phyloP scores from a whole-genome alignment of 1,140 invertebrate genomes.

The Antheraea mylitta region DNA sequence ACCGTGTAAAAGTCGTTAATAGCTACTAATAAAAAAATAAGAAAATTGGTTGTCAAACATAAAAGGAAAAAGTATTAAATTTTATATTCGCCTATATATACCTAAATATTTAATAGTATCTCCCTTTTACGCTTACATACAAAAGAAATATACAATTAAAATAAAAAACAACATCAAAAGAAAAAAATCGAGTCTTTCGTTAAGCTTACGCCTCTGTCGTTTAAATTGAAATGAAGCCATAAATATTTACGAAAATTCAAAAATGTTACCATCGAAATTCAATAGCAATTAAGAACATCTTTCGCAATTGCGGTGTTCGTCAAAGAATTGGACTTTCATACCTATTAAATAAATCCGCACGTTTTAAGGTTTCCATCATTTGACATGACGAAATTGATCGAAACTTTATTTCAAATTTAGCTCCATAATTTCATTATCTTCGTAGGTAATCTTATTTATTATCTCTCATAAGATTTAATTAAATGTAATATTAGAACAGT shows the following conservation, averaged over 20 bases:
- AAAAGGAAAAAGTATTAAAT: too few relatives aligned
- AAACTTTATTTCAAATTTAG: background rate
- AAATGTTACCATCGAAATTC: slow-evolving; percentile 6
- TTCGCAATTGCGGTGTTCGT: background rate
- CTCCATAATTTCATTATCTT: background rate
- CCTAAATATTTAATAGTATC: too few relatives aligned
- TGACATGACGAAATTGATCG: background rate
- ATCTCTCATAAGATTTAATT: background rate
- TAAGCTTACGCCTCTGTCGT: background rate
- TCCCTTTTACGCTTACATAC: too few relatives aligned
- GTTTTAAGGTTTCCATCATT: background rate
- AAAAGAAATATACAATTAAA: too few relatives aligned
- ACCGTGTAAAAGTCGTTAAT: too few relatives aligned
- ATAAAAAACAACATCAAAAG: too few relatives aligned
- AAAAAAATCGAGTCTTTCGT: background rate
- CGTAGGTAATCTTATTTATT: background rate
- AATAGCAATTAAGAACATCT: slow-evolving; percentile 11
- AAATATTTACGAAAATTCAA: slow-evolving; percentile 10
- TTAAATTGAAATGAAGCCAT: background rate
- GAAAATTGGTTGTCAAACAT: too few relatives aligned
- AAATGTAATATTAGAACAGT: background rate
- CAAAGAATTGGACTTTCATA: background rate
- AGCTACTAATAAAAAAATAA: too few relatives aligned
- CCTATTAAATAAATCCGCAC: background rate
- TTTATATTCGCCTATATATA: too few relatives aligned